Percentiles rank a stretch among this genome's conserved stretches.
Evolutionary conservation across 2,113 vertebrate genomes (phyloP).

Genomic region (Ceratotherium simum): DNA sequence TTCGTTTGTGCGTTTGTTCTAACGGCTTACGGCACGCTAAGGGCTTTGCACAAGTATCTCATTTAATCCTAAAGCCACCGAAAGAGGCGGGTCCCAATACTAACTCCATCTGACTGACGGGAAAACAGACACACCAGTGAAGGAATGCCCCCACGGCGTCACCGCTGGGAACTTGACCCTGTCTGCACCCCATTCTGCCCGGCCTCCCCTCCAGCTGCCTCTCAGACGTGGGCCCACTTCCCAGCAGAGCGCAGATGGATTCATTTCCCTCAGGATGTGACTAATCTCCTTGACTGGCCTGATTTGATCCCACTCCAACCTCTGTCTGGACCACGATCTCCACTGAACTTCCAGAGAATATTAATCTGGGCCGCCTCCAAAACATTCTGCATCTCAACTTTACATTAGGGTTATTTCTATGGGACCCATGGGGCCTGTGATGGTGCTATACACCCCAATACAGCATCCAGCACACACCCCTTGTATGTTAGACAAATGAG

Average conservation of each 20-base stretch:
- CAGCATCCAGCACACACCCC: background rate
- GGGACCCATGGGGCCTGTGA: background rate
- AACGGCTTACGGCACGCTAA: background rate
- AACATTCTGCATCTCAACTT: background rate
- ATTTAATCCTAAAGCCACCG: background rate
- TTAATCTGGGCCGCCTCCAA: background rate
- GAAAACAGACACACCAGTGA: rapidly evolving
- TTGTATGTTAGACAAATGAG: background rate
- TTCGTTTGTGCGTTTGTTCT: background rate
- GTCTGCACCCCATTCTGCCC: background rate
- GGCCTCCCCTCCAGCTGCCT: background rate
- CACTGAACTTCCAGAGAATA: background rate
- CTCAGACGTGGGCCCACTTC: background rate
- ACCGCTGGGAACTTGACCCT: background rate
- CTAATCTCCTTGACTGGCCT: too few species aligned
- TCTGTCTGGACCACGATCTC: background rate
- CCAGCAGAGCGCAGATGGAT: background rate
- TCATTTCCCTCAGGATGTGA: too few species aligned
- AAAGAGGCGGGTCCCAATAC: rapidly evolving
- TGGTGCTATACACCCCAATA: background rate
- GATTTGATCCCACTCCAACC: too few species aligned
- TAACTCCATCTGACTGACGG: background rate
- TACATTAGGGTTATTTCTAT: rapidly evolving
- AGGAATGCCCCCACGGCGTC: background rate
- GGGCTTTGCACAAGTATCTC: background rate